These are phyloP conservation scores for Gallinago media DNA, from an alignment of 2,113 vertebrate genomes.

Conservation along the genomic window DNA sequence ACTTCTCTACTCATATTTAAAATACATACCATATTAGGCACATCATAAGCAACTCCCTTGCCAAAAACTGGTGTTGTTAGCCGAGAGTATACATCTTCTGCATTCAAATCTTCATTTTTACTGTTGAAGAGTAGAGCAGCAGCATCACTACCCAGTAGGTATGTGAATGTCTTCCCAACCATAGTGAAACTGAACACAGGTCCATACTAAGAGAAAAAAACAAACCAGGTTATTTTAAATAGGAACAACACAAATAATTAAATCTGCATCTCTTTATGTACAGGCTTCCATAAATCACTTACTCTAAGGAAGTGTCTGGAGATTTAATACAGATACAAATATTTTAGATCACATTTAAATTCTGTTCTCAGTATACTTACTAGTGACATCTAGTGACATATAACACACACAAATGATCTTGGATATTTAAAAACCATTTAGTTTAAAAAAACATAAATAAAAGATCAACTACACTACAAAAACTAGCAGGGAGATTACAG, in stretches of 20 bases:
- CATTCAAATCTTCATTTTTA: conserved; percentile 96
- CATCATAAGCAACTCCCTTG: conserved; percentile 95
- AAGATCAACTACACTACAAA: neutral
- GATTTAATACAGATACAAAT: neutral
- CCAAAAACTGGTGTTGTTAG: conserved; percentile 97
- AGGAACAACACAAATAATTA: neutral
- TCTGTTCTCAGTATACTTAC: neutral
- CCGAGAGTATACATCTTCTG: conserved; percentile 93
- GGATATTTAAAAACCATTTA: neutral
- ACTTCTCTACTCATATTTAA: neutral
- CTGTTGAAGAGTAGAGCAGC: conserved; percentile 95
- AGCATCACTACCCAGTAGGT: conserved; percentile 94
- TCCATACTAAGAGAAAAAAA: conserved; percentile 85
- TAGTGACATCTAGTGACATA: neutral
- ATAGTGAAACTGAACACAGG: conserved; percentile 98
- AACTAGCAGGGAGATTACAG: neutral
- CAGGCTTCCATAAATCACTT: neutral
- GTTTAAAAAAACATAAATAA: neutral
- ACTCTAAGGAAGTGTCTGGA: neutral
- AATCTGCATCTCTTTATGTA: neutral
- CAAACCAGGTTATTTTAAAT: neutral
- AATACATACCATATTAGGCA: conserved; percentile 88
- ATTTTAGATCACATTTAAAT: neutral
- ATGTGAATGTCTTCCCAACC: conserved; percentile 97
- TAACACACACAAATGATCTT: neutral